Percentiles rank a stretch among this genome's conserved stretches.
These are phyloP conservation scores for Meloidogyne hapla DNA, from an alignment of 1,140 invertebrate species.

Conservation along the genomic window DNA sequence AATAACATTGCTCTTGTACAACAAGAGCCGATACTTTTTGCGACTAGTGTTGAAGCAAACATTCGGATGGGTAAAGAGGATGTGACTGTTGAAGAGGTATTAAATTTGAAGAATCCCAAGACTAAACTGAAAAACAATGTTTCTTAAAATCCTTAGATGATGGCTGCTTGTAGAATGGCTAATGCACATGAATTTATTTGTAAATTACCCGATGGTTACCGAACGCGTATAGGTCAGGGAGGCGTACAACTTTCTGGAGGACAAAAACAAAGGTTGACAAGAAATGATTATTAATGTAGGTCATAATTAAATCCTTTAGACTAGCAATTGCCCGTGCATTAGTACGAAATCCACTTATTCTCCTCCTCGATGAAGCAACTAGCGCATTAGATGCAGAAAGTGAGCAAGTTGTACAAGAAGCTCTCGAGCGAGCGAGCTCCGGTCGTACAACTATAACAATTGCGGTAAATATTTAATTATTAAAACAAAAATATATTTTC, in stretches of 20 bases:
- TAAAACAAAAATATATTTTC: too few species aligned
- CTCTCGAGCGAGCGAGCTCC: constrained; percentile 34
- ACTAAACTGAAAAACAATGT: too few species aligned
- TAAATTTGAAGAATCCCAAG: too few species aligned
- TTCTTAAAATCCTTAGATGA: constrained; percentile 64
- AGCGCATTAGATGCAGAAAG: constrained; percentile 56
- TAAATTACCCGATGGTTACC: constrained; percentile 47
- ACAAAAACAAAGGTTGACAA: constrained; percentile 56
- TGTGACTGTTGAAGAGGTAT: constrained; percentile 69
- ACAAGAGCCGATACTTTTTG: constrained; percentile 77
- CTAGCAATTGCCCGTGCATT: constrained; percentile 55
- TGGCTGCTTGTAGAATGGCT: constrained; percentile 54
- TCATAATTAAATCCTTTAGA: constrained; percentile 5
- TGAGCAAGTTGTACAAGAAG: constrained; percentile 49
- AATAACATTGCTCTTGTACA: constrained; percentile 76
- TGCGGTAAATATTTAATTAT: constrained; percentile 16
- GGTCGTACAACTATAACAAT: constrained; percentile 47
- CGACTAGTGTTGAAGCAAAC: constrained; percentile 76
- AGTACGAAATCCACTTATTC: constrained; percentile 53
- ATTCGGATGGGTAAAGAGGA: constrained; percentile 74
- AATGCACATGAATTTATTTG: constrained; percentile 58
- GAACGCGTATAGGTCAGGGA: constrained; percentile 66
- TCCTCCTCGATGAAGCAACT: constrained; percentile 59
- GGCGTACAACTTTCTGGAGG: constrained; percentile 64
- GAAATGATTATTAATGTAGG: not conserved